Evolutionary conservation across 2,113 vertebrate genomes (phyloP), one percentile per base, ranked within the genome.

Genomic region (Melanotaenia duboulayi): DNA sequence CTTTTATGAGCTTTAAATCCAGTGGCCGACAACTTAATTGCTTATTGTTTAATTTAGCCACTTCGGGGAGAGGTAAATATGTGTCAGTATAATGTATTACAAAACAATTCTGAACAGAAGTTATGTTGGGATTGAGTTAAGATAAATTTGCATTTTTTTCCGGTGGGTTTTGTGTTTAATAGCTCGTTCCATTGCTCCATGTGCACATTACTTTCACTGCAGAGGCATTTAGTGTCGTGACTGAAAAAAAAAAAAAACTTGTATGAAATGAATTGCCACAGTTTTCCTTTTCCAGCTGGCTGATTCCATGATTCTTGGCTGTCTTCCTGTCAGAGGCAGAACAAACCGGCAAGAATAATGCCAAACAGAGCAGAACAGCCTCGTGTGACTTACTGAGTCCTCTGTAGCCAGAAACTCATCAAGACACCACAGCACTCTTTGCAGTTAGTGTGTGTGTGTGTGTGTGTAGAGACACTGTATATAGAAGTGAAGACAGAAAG

Each of bases 301-400:
- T 74, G 32, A 50, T 5, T 79, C 52, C 56, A 80, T 78, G 72
- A 76, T 80, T 85, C 32, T 63, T 62, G 57, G 32, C 65, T 62
- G n/a, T 62, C 65, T 76, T 81, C 49, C 60, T 80, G 80, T 83
- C 66, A 67, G 65, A 63, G 35, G 63, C 49, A 57, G 39, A 71
- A 19, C 70, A 66, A 84, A 76, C 37, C 4, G n/a, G 55, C 23
- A 48, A 51, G 74, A 72, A 77, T 66, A 52, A 85, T 67, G 69
- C 52, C 71, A 83, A 80, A 66, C 62, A 55, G 57, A 83, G 57
- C 64, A 71, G 58, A 73, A 65, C 48, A 71, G 54, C 61, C 60
- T 78, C 44, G 12, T 80, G 58, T 76, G 78, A 70, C 68, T 84
- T 75, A 80, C 42, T 58, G 80, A 82, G 71, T 57, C 64, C 64